Percentiles rank a stretch among this genome's conserved stretches.
Conservation (phyloP, 2,888 invertebrate species). For the Euclidia mi region DNA sequence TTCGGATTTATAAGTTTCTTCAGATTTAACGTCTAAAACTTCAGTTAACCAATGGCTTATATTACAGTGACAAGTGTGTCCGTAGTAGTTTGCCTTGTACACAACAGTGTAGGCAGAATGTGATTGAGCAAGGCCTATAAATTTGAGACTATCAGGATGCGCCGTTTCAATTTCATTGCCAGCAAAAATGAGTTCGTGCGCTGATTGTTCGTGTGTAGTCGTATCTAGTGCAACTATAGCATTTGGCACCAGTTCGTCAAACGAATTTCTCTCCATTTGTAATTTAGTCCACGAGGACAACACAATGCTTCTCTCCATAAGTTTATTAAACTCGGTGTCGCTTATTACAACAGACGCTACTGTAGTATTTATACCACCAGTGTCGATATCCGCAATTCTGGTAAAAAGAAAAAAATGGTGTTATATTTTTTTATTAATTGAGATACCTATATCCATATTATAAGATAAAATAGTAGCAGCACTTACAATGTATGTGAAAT, state of each 20-base stretch:
- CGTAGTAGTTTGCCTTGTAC: conserved; percentile 91
- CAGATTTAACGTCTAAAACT: conserved; percentile 77
- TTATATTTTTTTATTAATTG: not conserved
- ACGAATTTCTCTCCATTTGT: conserved; percentile 91
- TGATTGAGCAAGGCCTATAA: conserved; percentile 88
- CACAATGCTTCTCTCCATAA: conserved; percentile 90
- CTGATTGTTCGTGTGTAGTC: conserved; percentile 88
- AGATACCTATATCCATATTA: not conserved
- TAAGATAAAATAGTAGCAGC: not conserved
- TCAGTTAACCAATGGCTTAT: conserved; percentile 89
- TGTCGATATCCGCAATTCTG: conserved; percentile 91
- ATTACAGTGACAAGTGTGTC: conserved; percentile 91
- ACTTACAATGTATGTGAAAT: conserved; percentile 91
- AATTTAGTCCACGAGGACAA: conserved; percentile 92
- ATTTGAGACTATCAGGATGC: conserved; percentile 88
- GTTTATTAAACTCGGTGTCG: conserved; percentile 90
- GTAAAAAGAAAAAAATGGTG: conserved; percentile 60
- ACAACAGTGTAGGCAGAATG: conserved; percentile 78
- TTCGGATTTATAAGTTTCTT: conserved; percentile 81
- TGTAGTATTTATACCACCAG: conserved; percentile 91
- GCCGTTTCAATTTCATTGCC: conserved; percentile 83
- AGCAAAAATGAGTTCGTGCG: conserved; percentile 90
- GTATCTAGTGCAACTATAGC: conserved; percentile 87
- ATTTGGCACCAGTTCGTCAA: conserved; percentile 88
- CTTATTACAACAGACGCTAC: conserved; percentile 90